A percentile compares a stretch with the other conserved stretches of the same genome.
phyloP scores from a whole-genome alignment of 2,797 vertebrate species.

The Chiroxiphia lanceolata region DNA sequence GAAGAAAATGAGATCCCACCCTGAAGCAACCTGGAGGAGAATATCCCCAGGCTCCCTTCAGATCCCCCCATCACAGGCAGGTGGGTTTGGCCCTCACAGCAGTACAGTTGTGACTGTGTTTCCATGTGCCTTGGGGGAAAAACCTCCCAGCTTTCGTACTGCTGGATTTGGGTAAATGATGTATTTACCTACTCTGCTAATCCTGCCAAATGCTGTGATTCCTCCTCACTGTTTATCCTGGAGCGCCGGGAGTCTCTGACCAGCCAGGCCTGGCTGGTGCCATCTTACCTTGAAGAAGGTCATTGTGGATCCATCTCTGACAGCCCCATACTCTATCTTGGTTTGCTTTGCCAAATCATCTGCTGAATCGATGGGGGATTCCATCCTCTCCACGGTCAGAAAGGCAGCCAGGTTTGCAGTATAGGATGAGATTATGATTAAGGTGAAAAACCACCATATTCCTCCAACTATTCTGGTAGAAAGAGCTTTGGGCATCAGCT shows the following conservation, averaged over 20 bases:
- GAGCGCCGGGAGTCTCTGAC: slow-evolving; percentile 62
- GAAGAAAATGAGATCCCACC: not conserved
- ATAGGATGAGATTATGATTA: slow-evolving; percentile 98
- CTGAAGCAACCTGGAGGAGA: not conserved
- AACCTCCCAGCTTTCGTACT: not conserved
- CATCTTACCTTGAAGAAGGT: slow-evolving; percentile 95
- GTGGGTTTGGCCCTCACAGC: not conserved
- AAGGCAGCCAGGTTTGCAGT: slow-evolving; percentile 98
- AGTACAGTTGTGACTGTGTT: not conserved
- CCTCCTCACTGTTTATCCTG: not conserved
- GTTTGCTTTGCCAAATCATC: slow-evolving; percentile 98
- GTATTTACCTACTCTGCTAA: not conserved
- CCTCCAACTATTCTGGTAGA: slow-evolving; percentile 98
- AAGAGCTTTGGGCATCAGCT: slow-evolving; percentile 97
- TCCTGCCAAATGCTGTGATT: not conserved
- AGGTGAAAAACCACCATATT: slow-evolving; percentile 99
- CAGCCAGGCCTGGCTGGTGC: not conserved
- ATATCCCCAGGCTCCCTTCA: not conserved
- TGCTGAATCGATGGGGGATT: slow-evolving; percentile 94
- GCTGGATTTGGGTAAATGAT: not conserved
- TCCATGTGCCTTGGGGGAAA: not conserved
- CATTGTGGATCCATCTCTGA: slow-evolving; percentile 96
- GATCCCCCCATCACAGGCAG: not conserved
- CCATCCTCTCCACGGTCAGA: slow-evolving; percentile 97
- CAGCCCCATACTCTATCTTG: slow-evolving; percentile 95